Evolutionary conservation across 2,113 vertebrate genomes (phyloP).

Genomic region (Aramus guarauna): DNA sequence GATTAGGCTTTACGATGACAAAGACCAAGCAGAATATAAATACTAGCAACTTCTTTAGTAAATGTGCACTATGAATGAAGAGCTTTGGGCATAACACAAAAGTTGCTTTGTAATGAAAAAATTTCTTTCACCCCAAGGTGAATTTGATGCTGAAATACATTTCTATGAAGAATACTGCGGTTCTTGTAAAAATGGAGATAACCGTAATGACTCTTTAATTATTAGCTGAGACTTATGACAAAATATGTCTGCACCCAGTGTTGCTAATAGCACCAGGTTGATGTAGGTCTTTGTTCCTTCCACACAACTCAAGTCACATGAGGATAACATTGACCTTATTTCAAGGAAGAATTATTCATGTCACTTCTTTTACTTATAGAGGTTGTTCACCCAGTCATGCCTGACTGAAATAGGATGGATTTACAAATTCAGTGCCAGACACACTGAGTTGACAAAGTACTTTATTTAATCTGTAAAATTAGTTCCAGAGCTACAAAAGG

Average conservation of each 20-base stretch:
- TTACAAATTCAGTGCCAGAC: conserved; percentile 59
- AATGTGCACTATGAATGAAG: neutral
- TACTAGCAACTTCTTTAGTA: neutral
- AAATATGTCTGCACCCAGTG: neutral
- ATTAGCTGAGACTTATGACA: conserved; percentile 1
- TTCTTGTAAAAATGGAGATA: conserved; percentile 34
- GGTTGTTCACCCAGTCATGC: conserved; percentile 46
- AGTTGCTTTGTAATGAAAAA: neutral
- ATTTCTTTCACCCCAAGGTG: neutral
- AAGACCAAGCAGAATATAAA: neutral
- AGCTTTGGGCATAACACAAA: neutral
- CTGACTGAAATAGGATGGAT: conserved; percentile 57
- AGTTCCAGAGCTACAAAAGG: conserved; percentile 41
- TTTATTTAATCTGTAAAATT: conserved; percentile 68
- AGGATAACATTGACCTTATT: conserved; percentile 65
- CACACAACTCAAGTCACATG: conserved; percentile 29
- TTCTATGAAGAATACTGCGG: neutral
- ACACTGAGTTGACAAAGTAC: neutral
- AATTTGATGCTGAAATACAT: conserved; percentile 8
- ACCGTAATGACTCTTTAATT: neutral
- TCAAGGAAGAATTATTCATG: conserved; percentile 69
- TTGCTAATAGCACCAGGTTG: conserved; percentile 1
- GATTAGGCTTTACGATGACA: neutral
- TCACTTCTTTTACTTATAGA: conserved; percentile 52
- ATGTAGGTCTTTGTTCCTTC: conserved; percentile 37